Evolutionary conservation across 2,113 vertebrate species (phyloP).

Genomic region (Nicator chloris): DNA sequence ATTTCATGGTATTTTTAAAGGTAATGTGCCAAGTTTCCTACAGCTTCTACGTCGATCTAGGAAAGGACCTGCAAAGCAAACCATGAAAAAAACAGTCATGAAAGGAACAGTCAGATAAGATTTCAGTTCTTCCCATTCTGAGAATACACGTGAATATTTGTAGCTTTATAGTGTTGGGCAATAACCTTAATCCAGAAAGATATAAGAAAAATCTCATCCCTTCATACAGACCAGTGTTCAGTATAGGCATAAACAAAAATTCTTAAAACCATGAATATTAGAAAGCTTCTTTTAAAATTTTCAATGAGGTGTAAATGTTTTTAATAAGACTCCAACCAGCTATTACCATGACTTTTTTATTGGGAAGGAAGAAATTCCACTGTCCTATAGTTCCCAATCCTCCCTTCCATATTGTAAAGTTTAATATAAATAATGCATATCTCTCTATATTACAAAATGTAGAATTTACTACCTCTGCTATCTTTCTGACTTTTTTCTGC

Average conservation of each 20-base stretch:
- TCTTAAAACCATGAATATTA: background rate
- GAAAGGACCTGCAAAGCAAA: background rate
- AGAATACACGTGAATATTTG: background rate
- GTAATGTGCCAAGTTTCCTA: background rate
- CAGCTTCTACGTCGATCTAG: background rate
- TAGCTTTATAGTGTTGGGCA: background rate
- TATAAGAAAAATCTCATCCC: background rate
- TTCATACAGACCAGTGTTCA: background rate
- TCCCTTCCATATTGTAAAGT: background rate
- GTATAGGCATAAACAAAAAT: background rate
- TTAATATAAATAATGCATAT: background rate
- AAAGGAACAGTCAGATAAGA: background rate
- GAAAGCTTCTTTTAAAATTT: background rate
- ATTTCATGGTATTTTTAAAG: background rate
- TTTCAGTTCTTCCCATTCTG: background rate
- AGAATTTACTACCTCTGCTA: background rate
- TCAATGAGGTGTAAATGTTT: background rate
- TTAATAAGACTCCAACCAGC: background rate
- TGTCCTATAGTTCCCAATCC: background rate
- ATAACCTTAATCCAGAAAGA: background rate
- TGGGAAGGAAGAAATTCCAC: background rate
- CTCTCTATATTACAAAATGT: background rate
- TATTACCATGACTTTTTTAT: background rate
- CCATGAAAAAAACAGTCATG: no score
- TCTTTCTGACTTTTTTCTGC: background rate